Evolutionary conservation across 2,113 vertebrate genomes (phyloP), one percentile per base, ranked within the genome.

Genomic region (Passer montanus): DNA sequence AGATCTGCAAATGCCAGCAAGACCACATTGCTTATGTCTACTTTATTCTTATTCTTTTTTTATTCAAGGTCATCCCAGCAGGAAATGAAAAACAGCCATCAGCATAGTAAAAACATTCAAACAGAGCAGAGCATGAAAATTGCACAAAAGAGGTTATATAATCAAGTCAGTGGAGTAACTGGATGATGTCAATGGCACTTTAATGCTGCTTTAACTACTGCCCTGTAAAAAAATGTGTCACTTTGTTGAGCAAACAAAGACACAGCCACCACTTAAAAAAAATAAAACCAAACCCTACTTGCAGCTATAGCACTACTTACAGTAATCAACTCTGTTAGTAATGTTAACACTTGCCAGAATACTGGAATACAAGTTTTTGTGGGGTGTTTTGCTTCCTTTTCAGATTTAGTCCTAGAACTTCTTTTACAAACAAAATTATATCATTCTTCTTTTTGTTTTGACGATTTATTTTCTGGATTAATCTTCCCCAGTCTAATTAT

Each of bases 31-130:
- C 95, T 94, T 95, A 90, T 96, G 95, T 95, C 96, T 97, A 96
- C 89, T 97, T 96, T 96, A 97, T 97, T 93, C 96, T 97, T 95
- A 96, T 39, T 96, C 94, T 95, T 96, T 95, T 97, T 96, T 96
- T 81, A 95, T 97, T 97, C 91, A 97, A 97, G 95, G 97, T 96
- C 96, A 97, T 87, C 94, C 93, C 90, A 97, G 94, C 96, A 97
- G 95, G 93, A 97, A 98, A 98, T 97, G 95, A 97, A 97, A 97
- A 97, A 95, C 96, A 97, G 90, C 84, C 94, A 97, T 95, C 94
- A 96, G 95, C 84, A 93, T 52, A 96, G 93, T 92, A 96, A 97
- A 96, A 96, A 97, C 96, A 95, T 97, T 97, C 94, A 97, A 96
- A 95, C 94, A 94, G 96, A 96, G 91, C 90, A 97, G 96, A 97